These are phyloP conservation scores for Leptoteleia sp. DNA, from an alignment of 1,140 invertebrate species.

Conservation along the genomic window DNA sequence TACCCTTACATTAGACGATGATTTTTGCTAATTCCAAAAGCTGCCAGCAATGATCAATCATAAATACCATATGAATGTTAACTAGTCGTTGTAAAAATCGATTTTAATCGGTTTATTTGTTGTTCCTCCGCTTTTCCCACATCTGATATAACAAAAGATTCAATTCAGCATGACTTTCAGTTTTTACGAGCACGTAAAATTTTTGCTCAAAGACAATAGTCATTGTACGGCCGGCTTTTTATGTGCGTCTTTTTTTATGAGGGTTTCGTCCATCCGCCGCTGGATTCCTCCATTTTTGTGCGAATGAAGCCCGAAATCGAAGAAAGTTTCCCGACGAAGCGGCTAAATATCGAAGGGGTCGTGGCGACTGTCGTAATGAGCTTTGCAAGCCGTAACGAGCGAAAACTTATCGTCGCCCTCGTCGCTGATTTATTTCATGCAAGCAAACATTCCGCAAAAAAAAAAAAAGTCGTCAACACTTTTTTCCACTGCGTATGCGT, in stretches of 20 bases:
- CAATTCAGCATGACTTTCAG: slow-evolving; percentile 62
- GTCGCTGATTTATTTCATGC: slow-evolving; percentile 60
- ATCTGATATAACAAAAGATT: slow-evolving; percentile 58
- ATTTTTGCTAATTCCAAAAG: slow-evolving; percentile 20
- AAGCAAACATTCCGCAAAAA: slow-evolving; percentile 27
- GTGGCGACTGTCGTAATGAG: slow-evolving; percentile 63
- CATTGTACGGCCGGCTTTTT: slow-evolving; percentile 62
- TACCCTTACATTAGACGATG: slow-evolving; percentile 19
- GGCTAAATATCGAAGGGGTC: slow-evolving; percentile 65
- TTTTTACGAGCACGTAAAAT: slow-evolving; percentile 55
- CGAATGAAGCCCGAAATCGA: slow-evolving; percentile 62
- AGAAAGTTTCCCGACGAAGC: slow-evolving; percentile 64
- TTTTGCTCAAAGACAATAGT: slow-evolving; percentile 66
- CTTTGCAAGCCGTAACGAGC: slow-evolving; percentile 69
- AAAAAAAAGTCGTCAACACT: slow-evolving; percentile 39
- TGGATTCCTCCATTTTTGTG: slow-evolving; percentile 48
- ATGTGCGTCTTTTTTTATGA: slow-evolving; percentile 4
- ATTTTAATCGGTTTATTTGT: slow-evolving; percentile 54
- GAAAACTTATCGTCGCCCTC: slow-evolving; percentile 71
- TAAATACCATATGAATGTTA: slow-evolving; percentile 19
- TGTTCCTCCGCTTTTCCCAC: slow-evolving; percentile 44
- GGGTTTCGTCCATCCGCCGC: slow-evolving; percentile 24
- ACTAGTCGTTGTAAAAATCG: slow-evolving; percentile 35
- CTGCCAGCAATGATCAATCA: slow-evolving; percentile 24
- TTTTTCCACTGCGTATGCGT: slow-evolving; percentile 12